Evolutionary conservation across 2,888 invertebrate genomes (phyloP), one percentile per base, ranked within the genome.

Genomic region (Atrina japonica): DNA sequence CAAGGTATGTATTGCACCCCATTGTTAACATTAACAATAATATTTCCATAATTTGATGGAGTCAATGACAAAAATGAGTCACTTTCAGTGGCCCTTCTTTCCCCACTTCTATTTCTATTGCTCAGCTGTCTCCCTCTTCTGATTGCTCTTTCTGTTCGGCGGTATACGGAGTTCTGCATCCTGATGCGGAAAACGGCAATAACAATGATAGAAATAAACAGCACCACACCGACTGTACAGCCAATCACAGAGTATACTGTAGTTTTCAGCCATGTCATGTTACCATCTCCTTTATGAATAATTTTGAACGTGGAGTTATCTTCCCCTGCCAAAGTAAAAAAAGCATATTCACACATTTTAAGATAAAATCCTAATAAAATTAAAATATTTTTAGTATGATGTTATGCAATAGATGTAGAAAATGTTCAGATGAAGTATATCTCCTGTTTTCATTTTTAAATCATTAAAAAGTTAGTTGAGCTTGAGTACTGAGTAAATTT

Each of bases 21-120:
- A 63, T 86, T 87, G 69, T 87, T 87, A 2, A 86, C 86, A 80
- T 85, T 87, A 23, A 87, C 83, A 40, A 87, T 86, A 56, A 87
- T 84, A 72, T 86, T 86, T 43, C 86, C 84, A 73, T 81, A 83
- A 35, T 35, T 35, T 16, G 75, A 75, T 0, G 81, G 71, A 21
- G 78, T 74, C 21, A 77, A 66, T 7, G 80, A 74, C 21, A 86
- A 75, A 55, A 86, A 84, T 7, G 84, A 84, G 25, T 84, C 82
- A 52, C 80, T 74, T 58, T 80, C 78, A 50, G 68, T 53, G 35
- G 69, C 60, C 16, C 27, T 50, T 18, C 47, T 29, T 40, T 61
- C 45, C 1, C 29, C 40, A 9, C 25, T 30, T 29, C n/a, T 18
- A 29, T 30, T 18, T 27, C 60, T 45, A 50, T 49, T 18, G 23